Percentiles rank a stretch among this genome's conserved stretches.
These are phyloP conservation scores for Eurypyga helias DNA, from an alignment of 2,113 vertebrate genomes.

Conservation along the genomic window DNA sequence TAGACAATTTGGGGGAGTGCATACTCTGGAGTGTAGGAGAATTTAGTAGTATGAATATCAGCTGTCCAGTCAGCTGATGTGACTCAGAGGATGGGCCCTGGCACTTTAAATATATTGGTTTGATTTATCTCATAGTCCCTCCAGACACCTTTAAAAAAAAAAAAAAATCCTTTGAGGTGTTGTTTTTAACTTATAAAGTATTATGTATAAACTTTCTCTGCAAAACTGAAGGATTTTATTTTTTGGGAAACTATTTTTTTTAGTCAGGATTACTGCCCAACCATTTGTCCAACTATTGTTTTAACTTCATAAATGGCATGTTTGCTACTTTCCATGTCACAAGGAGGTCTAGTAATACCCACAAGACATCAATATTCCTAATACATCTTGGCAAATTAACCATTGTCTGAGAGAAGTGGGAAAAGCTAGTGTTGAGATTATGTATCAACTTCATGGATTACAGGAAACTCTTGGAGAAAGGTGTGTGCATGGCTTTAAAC, in stretches of 20 bases:
- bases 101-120: neutral
- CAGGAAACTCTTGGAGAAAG: neutral
- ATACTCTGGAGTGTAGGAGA: neutral
- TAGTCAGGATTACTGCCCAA: neutral
- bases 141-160: neutral
- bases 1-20: neutral
- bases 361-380: neutral
- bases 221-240: neutral
- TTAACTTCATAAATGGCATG: neutral
- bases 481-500: neutral
- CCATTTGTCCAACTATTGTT: neutral
- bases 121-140: neutral
- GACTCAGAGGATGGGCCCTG: neutral
- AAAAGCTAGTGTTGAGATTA: neutral
- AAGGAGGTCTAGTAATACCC: neutral
- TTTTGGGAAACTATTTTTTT: neutral
- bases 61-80: neutral
- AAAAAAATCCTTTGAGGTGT: neutral
- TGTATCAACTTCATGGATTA: neutral
- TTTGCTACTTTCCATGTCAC: neutral
- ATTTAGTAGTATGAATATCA: neutral
- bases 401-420: neutral
- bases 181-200: neutral
- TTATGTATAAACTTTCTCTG: neutral
- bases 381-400: neutral